phyloP scores from a whole-genome alignment of 2,888 invertebrate species.

The Synergus japonicus region DNA sequence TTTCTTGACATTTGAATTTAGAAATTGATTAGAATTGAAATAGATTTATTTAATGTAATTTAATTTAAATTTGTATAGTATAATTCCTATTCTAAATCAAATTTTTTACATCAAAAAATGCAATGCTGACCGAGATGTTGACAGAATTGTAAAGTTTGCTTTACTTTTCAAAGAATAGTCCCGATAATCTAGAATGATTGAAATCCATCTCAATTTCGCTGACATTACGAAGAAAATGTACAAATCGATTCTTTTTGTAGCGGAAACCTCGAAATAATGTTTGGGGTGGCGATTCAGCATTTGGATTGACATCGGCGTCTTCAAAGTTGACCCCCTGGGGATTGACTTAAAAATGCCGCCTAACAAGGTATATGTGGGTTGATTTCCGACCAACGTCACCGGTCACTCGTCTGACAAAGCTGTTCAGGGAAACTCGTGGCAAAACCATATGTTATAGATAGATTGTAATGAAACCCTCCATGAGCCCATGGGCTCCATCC shows the following conservation, averaged over 20 bases:
- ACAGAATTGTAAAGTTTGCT: background rate
- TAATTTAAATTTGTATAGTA: too few species aligned
- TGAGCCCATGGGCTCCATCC: conserved; percentile 2
- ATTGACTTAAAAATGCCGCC: conserved; percentile 66
- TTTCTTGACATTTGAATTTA: too few species aligned
- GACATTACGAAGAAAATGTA: conserved; percentile 26
- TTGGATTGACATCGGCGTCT: conserved; percentile 70
- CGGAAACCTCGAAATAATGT: conserved; percentile 31
- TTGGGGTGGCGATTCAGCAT: conserved; percentile 44
- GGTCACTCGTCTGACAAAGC: conserved; percentile 56
- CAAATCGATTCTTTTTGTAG: conserved; percentile 20
- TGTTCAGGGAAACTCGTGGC: conserved; percentile 64
- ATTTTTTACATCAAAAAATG: background rate
- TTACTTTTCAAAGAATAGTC: background rate
- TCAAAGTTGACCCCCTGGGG: conserved; percentile 69
- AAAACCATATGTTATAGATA: conserved; percentile 51
- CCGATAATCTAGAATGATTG: background rate
- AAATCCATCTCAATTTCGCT: conserved; percentile 36
- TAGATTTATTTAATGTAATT: too few species aligned
- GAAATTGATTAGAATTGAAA: too few species aligned
- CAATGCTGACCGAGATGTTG: background rate
- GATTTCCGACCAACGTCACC: conserved; percentile 51
- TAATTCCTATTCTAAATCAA: background rate
- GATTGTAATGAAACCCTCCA: conserved; percentile 11
- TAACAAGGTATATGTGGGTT: conserved; percentile 48